phyloP scores from a whole-genome alignment of 1,140 invertebrate species.

The Diplogasteroides magnus region DNA sequence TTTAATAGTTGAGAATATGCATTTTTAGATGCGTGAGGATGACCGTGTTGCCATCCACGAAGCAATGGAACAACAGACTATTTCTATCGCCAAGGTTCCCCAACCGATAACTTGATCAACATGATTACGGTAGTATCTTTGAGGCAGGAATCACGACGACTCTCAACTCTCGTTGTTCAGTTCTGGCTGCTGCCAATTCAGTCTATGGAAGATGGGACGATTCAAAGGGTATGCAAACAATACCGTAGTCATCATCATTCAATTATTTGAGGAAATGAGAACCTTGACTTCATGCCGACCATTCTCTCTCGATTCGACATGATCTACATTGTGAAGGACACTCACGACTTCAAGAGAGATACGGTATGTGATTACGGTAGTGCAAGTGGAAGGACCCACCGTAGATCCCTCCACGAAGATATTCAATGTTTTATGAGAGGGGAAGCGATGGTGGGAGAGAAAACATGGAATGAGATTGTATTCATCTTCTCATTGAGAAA shows the following conservation, averaged over 20 bases:
- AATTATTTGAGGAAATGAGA: conserved; percentile 79
- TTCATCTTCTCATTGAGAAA: conserved; percentile 8
- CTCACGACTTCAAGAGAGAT: conserved; percentile 81
- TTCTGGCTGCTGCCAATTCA: conserved; percentile 95
- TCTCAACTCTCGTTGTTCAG: conserved; percentile 92
- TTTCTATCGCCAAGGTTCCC: conserved; percentile 90
- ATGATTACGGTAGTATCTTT: conserved; percentile 44
- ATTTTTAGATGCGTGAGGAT: conserved; percentile 84
- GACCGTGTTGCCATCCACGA: conserved; percentile 98
- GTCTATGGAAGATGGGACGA: conserved; percentile 98
- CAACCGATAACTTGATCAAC: conserved; percentile 5
- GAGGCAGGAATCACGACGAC: conserved; percentile 95
- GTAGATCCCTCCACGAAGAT: too few species aligned
- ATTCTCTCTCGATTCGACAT: conserved; percentile 99
- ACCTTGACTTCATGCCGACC: conserved; percentile 99
- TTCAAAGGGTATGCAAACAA: conserved; percentile 66
- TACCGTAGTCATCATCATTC: too few species aligned
- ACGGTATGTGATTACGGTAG: conserved; percentile 62
- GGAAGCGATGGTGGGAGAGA: too few species aligned
- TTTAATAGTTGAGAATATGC: too few species aligned
- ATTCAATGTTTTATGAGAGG: too few species aligned
- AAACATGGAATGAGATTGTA: too few species aligned
- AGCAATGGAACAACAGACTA: conserved; percentile 99
- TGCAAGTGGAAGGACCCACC: conserved; percentile 1
- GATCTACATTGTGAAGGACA: conserved; percentile 99